phyloP scores from a whole-genome alignment of 2,113 vertebrate genomes.

The Oceanodroma tethys region DNA sequence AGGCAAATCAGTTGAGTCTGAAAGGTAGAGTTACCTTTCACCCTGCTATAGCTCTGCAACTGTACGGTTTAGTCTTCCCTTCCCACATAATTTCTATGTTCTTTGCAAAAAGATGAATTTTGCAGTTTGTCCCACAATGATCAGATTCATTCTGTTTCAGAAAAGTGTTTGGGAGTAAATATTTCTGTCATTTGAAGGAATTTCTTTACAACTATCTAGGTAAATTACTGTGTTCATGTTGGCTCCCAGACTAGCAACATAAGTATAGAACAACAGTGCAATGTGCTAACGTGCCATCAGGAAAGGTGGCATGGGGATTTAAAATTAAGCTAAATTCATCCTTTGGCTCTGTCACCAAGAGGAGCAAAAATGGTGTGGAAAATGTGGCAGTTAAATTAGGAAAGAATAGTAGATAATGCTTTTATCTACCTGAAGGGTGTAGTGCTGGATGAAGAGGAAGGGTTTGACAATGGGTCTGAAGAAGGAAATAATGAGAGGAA shows the following conservation, averaged over 20 bases:
- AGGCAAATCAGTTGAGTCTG: background rate
- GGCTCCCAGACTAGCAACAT: background rate
- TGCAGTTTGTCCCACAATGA: background rate
- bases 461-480: background rate
- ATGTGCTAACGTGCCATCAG: background rate
- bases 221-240: background rate
- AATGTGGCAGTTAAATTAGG: background rate
- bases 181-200: background rate
- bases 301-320: background rate
- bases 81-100: background rate
- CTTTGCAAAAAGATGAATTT: background rate
- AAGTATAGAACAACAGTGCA: background rate
- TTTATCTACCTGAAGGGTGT: background rate
- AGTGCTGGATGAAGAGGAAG: background rate
- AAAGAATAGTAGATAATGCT: background rate
- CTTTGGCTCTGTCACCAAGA: background rate
- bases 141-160: background rate
- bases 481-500: slow-evolving; percentile 14
- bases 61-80: background rate
- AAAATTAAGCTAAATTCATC: background rate
- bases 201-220: background rate
- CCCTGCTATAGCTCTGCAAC: background rate
- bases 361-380: background rate
- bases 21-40: background rate
- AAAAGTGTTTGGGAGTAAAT: background rate